phyloP scores from a whole-genome alignment of 2,888 invertebrate species.

The Pseudococcus longispinus region DNA sequence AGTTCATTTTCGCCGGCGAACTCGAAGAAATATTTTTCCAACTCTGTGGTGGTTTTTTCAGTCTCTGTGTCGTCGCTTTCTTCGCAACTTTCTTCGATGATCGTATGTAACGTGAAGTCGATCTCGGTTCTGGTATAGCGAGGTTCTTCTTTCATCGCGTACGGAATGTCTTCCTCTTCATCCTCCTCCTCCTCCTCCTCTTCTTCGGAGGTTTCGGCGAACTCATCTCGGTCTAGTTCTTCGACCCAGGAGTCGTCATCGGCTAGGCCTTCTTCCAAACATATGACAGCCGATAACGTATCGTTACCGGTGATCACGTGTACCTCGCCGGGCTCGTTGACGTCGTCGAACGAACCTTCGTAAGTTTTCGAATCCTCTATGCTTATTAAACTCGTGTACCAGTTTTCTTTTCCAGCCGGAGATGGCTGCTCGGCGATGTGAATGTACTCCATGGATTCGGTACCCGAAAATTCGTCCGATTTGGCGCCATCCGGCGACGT shows the following conservation, averaged over 20 bases:
- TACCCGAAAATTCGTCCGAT: slow-evolving; percentile 61
- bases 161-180: slow-evolving; percentile 66
- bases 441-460: slow-evolving; percentile 61
- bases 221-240: slow-evolving; percentile 70
- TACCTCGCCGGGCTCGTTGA: slow-evolving; percentile 59
- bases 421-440: slow-evolving; percentile 58
- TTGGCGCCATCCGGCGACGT: neutral
- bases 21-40: slow-evolving; percentile 90
- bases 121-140: slow-evolving; percentile 79
- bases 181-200: slow-evolving; percentile 66
- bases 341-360: slow-evolving; percentile 72
- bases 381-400: slow-evolving; percentile 88
- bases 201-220: slow-evolving; percentile 64
- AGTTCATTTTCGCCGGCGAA: slow-evolving; percentile 70
- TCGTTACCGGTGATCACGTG: slow-evolving; percentile 73
- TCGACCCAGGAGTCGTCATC: slow-evolving; percentile 93
- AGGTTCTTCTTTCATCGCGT: slow-evolving; percentile 79
- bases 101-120: slow-evolving; percentile 90
- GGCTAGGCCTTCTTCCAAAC: slow-evolving; percentile 84
- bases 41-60: slow-evolving; percentile 73
- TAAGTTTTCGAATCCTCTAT: slow-evolving; percentile 74
- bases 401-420: slow-evolving; percentile 57
- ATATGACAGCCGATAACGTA: slow-evolving; percentile 75
- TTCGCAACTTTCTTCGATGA: slow-evolving; percentile 93
- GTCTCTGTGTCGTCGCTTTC: slow-evolving; percentile 84